phyloP scores from a whole-genome alignment of 2,797 vertebrate species.

The Paguma larvata region DNA sequence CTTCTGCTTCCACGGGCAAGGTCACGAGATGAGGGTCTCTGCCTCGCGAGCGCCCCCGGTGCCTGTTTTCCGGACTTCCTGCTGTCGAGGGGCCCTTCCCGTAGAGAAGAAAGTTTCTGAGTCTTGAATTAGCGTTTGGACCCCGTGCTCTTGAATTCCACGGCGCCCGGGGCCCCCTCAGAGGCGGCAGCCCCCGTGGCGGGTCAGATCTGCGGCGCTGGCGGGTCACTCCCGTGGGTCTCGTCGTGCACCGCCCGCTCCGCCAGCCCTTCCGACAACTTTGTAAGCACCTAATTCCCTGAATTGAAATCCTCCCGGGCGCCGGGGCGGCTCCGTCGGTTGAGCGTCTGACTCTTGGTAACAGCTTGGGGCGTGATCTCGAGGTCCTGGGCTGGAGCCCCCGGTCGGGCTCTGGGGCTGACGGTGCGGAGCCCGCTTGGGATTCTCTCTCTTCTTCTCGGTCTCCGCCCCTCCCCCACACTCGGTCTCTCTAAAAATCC shows the following conservation, averaged over 20 bases:
- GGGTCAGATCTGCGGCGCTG: background rate
- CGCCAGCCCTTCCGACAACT: background rate
- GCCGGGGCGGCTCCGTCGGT: too few species aligned
- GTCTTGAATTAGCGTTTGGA: background rate
- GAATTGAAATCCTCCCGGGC: background rate
- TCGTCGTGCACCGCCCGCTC: background rate
- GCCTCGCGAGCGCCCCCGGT: background rate
- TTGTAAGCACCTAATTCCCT: background rate
- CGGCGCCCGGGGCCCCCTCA: background rate
- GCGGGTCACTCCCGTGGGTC: background rate
- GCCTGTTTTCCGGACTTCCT: background rate
- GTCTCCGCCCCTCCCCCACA: too few species aligned
- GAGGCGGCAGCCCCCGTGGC: background rate
- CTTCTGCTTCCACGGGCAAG: background rate
- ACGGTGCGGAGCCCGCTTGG: too few species aligned
- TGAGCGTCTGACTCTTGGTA: too few species aligned
- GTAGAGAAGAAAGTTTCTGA: background rate
- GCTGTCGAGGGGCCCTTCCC: background rate
- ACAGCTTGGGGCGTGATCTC: too few species aligned
- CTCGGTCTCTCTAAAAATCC: too few species aligned
- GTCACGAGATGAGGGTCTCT: background rate
- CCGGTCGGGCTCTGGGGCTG: too few species aligned
- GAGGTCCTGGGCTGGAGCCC: too few species aligned
- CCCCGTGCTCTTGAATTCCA: background rate
- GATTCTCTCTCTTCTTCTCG: too few species aligned